Base-by-base conservation (phyloP, 2,888 invertebrate species). In the Mesorhabditis sp. region DNA sequence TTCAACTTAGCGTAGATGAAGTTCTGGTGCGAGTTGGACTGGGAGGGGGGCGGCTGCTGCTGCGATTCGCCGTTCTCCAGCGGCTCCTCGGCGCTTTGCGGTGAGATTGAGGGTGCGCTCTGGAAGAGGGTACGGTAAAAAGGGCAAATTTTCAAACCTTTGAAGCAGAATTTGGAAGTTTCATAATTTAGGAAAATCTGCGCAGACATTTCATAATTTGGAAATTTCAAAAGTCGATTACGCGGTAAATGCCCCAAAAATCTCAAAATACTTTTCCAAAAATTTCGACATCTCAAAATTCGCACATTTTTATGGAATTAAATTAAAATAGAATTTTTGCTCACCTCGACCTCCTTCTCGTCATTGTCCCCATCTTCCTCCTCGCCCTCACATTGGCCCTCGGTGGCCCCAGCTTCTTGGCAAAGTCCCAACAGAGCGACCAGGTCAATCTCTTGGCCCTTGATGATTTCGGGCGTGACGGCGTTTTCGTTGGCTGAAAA, bases 351-450 rank as follows among this genome's bases (percentile, higher is more conserved):
- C n/a, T 50, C 58, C n/a, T 50, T 50, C n/a, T 10, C 10, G 7
- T 50, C 58, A 13, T n/a, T n/a, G n/a, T 50, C 58, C 7, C n/a
- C 58, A n/a, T 50, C 58, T 2, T 50, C 58, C 7, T 50, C 58
- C n/a, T n/a, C 58, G n/a, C n/a, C 58, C n/a, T 50, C 58, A 2
- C n/a, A n/a, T 50, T 10, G n/a, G 7, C 58, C 58, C 7, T 50
- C 58, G 1, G 7, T 50, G 7, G 7, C 58, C n/a, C n/a, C 58
- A 13, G 7, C n/a, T n/a, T 50, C 58, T n/a, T n/a, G 10, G 58
- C 58, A 50, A 10, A 50, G n/a, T 50, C 58, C 58, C 58, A 50
- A 50, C 58, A 50, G n/a, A n/a, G 58, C 58, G 58, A n/a, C 58
- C 7, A 50, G 7, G 58, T 50, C 58, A n/a, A 50, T 50, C 58